Base-by-base conservation (phyloP, 2,797 vertebrate species). In the Girardinus metallicus region DNA sequence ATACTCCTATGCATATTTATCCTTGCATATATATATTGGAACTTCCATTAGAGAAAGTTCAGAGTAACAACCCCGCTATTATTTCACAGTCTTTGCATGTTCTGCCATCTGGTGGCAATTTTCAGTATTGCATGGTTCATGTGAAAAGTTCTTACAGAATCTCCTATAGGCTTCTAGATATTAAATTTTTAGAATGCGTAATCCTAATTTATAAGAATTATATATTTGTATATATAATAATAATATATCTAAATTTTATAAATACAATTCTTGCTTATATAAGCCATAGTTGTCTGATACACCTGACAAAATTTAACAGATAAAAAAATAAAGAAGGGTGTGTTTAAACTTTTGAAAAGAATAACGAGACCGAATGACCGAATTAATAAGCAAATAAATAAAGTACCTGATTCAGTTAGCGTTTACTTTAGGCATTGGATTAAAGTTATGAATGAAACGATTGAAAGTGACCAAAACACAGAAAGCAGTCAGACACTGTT, bases 41-140 rank as follows among this genome's bases (percentile, higher is more conserved):
- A 15, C 41, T 29, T 15, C 26, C 68, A 29, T n/a, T 23, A 44
- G 41, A 6, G 43, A 13, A 44, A 26, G 12, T 44, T 71, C 64
- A 70, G 12, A n/a, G 26, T 70, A 4, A 15, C 11, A 44, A 31
- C 12, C 13, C 5, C 12, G 18, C 34, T 34, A 39, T 41, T 43
- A 26, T 68, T 41, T 71, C 12, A 44, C 23, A 89, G 75, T 23
- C 87, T 92, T 84, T 82, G 51, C 49, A 29, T 80, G 13, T 77
- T 8, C 23, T 60, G 85, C 82, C 92, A 87, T 89, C 94, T 88
- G 71, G 89, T 91, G 93, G 85, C 34, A 57, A 44, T 1, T 36
- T 15, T 34, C 1, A 78, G 26, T 34, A 9, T 51, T 79, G 80
- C 80, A 44, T 53, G 15, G 1, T 47, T 41, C 15, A 64, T 13